A percentile compares a stretch with the other conserved stretches of the same genome.
Evolutionary conservation across 2,888 invertebrate genomes (phyloP).

Genomic region (Calameuta filiformis): DNA sequence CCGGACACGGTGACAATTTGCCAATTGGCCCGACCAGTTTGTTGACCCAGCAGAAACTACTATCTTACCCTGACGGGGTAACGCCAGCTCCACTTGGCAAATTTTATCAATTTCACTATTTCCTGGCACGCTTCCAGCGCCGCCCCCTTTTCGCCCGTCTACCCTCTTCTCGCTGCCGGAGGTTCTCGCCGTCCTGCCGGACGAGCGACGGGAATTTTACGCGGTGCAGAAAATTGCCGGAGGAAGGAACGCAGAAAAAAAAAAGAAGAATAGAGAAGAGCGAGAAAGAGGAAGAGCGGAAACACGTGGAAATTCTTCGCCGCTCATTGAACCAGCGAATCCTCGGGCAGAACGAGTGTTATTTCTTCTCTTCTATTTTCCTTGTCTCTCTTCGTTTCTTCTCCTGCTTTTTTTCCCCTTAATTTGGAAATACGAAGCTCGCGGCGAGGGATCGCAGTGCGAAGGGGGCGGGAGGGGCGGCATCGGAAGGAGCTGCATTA

Average conservation of each 20-base stretch:
- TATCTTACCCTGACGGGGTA: slow-evolving; percentile 31
- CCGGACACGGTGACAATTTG: slow-evolving; percentile 38
- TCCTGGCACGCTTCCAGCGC: slow-evolving; percentile 46
- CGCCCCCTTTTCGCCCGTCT: neutral
- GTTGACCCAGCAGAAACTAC: slow-evolving; percentile 46
- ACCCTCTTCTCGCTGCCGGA: neutral
- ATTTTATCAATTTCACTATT: slow-evolving; percentile 55
- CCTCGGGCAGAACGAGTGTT: neutral
- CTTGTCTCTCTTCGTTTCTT: neutral
- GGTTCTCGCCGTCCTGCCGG: neutral
- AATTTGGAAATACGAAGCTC: neutral
- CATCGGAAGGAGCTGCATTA: neutral
- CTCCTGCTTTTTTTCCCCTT: neutral
- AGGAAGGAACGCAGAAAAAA: neutral
- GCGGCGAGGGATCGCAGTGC: neutral
- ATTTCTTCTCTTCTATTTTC: neutral
- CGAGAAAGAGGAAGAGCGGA: neutral
- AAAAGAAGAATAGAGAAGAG: neutral
- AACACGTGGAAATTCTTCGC: neutral
- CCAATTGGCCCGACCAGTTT: slow-evolving; percentile 42
- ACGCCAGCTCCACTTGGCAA: slow-evolving; percentile 40
- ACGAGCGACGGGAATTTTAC: neutral
- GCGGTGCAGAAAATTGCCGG: neutral
- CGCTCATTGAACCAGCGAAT: neutral
- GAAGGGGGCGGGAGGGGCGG: neutral